phyloP scores from a whole-genome alignment of 1,140 invertebrate genomes.

The Cotesia vestalis region DNA sequence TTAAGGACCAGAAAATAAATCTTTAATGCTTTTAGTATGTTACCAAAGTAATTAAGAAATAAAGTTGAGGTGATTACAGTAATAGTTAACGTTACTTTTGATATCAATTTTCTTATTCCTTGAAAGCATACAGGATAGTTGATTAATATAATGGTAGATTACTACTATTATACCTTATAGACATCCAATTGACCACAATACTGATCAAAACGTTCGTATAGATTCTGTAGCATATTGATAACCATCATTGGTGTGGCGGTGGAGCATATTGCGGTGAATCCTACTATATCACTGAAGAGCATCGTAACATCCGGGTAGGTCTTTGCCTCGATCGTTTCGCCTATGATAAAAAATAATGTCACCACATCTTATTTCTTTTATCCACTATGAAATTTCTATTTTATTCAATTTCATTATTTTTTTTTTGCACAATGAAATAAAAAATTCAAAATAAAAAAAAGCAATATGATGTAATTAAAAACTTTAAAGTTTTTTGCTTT shows the following conservation, averaged over 20 bases:
- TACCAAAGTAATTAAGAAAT: too few relatives aligned
- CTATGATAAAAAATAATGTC: slow-evolving; percentile 61
- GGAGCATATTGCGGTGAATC: slow-evolving; percentile 94
- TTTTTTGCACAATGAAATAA: too few relatives aligned
- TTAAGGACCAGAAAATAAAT: too few relatives aligned
- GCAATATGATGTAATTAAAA: too few relatives aligned
- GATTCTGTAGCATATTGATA: slow-evolving; percentile 89
- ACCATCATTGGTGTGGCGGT: slow-evolving; percentile 93
- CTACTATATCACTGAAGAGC: slow-evolving; percentile 94
- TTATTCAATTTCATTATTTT: too few relatives aligned
- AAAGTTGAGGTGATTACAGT: too few relatives aligned
- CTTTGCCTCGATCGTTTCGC: slow-evolving; percentile 89
- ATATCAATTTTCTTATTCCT: background rate
- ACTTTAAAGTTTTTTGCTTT: too few relatives aligned
- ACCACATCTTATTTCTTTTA: slow-evolving; percentile 15
- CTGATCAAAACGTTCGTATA: slow-evolving; percentile 92
- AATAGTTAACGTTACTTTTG: too few relatives aligned
- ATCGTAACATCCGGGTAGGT: slow-evolving; percentile 92
- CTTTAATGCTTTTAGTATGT: too few relatives aligned
- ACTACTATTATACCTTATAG: slow-evolving; percentile 77
- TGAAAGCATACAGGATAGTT: background rate
- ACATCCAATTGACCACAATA: slow-evolving; percentile 90
- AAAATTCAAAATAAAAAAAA: too few relatives aligned
- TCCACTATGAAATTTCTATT: too few relatives aligned
- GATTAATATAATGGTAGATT: background rate